Base-by-base conservation (phyloP, 2,888 invertebrate species). In the Brachypterus glaber region DNA sequence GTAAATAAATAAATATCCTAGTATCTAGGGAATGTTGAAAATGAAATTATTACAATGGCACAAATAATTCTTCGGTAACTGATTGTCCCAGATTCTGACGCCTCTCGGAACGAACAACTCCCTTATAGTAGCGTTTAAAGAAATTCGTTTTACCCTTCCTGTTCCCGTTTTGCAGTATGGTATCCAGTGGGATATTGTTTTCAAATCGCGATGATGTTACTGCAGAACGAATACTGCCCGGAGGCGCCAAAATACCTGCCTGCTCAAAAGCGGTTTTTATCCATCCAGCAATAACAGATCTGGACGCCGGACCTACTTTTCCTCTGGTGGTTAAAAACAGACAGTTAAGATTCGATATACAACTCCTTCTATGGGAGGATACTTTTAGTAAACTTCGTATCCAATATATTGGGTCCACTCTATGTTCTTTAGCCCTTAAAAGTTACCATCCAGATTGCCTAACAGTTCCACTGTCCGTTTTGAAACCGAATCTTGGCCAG, bases 401-500 rank as follows among this genome's bases (percentile, higher is more conserved):
- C 46, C 44, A 45, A 12, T 21, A 39, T 7, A 43, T 33, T 1
- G 39, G 34, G 18, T 48, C 41, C 7, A 44, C 26, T 7, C 13
- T n/a, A n/a, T 17, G 2, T n/a, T 48, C 37, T 42, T n/a, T n/a
- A n/a, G n/a, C n/a, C n/a, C n/a, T n/a, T n/a, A n/a, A n/a, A n/a
- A n/a, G n/a, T n/a, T n/a, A 39, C 48, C 48, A 48, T 2, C 43
- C 46, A 3, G 41, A 47, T 31, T 46, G 44, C n/a, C 38, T 30
- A 18, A 24, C 21, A 11, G n/a, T 13, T 8, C 2, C 8, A 3
- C 18, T 39, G 16, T 52, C 51, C 0, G 51, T 53, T 40, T 52
- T 53, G 2, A 50, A 53, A 0, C 52, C 49, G 21, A 50, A 53
- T n/a, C 29, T 17, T 12, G 51, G 51, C 47, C 48, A 49, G 18